Base-by-base conservation (phyloP, 2,888 invertebrate genomes). In the Lepas anatifera region DNA sequence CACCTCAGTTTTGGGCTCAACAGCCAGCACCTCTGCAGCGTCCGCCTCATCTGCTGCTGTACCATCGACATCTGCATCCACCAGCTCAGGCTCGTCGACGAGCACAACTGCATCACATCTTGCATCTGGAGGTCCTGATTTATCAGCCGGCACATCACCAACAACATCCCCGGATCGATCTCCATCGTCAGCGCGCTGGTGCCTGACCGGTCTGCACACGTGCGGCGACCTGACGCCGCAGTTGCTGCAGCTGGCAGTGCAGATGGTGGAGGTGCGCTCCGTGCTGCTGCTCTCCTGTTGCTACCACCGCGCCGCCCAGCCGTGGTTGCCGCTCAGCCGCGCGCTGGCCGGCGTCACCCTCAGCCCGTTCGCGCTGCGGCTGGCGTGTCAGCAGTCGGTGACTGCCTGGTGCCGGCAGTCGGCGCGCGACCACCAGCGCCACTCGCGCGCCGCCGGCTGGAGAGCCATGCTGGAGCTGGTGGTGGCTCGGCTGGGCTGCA, bases 221-320 rank as follows among this genome's bases (percentile, higher is more conserved):
- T 73, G 73, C 68, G 73, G 72, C 25, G 73, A 73, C 50, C 68
- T 73, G 7, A 70, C 73, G 13, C 70, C 73, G 4, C 68, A 71
- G n/a, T 70, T 72, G 70, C 70, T 73, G 35, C 68, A 70, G 66
- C 50, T 73, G 25, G 69, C 69, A 35, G 68, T 68, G 41, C 63
- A 46, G 11, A 71, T 68, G 64, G 46, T 67, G 25, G 64, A 69
- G 43, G 68, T 68, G 16, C 70, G 70, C 27, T 68, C 73, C 1
- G 50, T 73, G 66, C 58, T 72, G 25, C 37, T 73, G 32, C 71
- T 73, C 22, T 73, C 73, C 16, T 73, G 73, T 41, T 73, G 73
- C 68, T 73, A 73, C 68, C 73, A 73, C 63, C 72, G 72, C 29
- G 29, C 32, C 25, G 58, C 32, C 16, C 32, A 3, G 32, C 32